Evolutionary conservation across 1,140 invertebrate species (phyloP).

Genomic region (Oscheius sp.): DNA sequence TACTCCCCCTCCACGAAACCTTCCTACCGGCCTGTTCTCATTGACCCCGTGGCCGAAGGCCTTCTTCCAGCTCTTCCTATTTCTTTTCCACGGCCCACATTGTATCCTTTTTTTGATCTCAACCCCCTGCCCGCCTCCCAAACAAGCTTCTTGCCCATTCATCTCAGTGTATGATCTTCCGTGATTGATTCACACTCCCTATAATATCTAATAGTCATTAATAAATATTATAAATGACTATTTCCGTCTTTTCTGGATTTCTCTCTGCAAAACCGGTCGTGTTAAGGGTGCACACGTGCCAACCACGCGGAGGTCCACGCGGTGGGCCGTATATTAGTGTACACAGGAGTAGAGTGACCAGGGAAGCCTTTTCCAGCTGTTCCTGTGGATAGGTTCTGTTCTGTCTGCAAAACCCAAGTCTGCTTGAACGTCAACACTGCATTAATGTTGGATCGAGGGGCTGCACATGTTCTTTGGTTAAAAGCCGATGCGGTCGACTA

Average conservation of each 20-base stretch:
- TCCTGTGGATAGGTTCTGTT: too few species aligned
- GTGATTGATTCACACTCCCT: background rate
- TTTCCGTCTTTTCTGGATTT: background rate
- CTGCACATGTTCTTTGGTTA: background rate
- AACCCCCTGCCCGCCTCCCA: slow-evolving; percentile 3
- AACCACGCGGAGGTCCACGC: background rate
- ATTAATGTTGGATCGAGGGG: background rate
- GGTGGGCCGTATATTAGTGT: too few species aligned
- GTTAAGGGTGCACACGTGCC: background rate
- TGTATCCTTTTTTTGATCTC: slow-evolving; percentile 2
- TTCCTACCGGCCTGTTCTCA: background rate
- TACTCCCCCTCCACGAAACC: slow-evolving; percentile 20
- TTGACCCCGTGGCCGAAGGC: slow-evolving; percentile 13
- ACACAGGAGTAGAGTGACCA: too few species aligned
- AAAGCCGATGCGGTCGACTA: background rate
- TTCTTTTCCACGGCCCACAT: background rate
- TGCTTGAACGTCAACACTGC: background rate
- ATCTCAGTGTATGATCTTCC: slow-evolving; percentile 5
- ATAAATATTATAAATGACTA: background rate
- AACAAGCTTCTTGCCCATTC: slow-evolving; percentile 3
- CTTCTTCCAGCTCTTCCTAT: slow-evolving; percentile 13
- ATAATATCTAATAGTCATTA: slow-evolving; percentile 7
- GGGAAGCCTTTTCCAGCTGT: too few species aligned
- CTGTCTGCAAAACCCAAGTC: background rate
- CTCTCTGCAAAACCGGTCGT: background rate